Percentiles rank a stretch among this genome's conserved stretches.
Conservation (phyloP, 2,888 invertebrate species). For the Entomobrya proxima region DNA sequence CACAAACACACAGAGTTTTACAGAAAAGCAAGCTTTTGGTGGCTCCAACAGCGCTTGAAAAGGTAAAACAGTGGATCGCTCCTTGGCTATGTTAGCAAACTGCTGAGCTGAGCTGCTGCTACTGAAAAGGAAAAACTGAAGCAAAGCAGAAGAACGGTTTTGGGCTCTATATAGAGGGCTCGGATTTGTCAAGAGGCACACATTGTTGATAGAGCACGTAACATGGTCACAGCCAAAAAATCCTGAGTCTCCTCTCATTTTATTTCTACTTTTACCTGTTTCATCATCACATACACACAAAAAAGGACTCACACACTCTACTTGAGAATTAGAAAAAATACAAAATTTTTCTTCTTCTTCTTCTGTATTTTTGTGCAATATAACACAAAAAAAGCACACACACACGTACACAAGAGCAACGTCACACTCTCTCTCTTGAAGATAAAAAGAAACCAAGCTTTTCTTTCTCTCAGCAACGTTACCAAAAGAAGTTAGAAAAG, state of each 20-base stretch:
- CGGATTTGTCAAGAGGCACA: conserved; percentile 66
- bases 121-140: background rate
- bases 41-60: too few relatives aligned
- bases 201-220: conserved; percentile 69
- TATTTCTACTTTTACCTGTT: conserved; percentile 60
- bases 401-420: background rate
- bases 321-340: background rate
- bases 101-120: background rate
- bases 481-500: too few relatives aligned
- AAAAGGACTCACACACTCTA: background rate
- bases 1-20: too few relatives aligned
- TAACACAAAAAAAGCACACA: background rate
- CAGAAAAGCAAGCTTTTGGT: too few relatives aligned
- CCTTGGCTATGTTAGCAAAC: background rate
- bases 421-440: background rate
- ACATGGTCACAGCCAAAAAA: conserved; percentile 64
- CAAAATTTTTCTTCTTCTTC: background rate
- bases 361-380: background rate
- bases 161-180: conserved; percentile 63
- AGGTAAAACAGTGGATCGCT: background rate
- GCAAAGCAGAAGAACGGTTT: conserved; percentile 14
- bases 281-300: conserved; percentile 38
- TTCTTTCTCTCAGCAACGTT: background rate
- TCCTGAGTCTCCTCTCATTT: conserved; percentile 61
- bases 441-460: background rate